phyloP scores from a whole-genome alignment of 1,140 invertebrate species.

The Drosophila quadrilineata region DNA sequence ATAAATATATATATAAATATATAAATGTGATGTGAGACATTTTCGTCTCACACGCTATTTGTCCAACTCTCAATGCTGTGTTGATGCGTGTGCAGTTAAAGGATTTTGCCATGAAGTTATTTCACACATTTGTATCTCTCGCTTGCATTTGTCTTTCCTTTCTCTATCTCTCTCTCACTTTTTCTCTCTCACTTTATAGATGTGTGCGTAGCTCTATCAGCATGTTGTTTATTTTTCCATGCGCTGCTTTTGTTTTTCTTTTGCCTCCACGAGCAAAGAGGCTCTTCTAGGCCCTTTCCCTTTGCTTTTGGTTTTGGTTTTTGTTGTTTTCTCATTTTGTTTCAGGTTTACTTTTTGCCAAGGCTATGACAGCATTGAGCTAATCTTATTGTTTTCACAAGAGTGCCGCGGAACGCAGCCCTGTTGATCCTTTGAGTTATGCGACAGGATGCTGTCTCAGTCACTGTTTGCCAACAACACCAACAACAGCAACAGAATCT shows the following conservation, averaged over 20 bases:
- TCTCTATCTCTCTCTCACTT: no score
- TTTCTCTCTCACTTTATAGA: no score
- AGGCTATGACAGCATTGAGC: constrained; percentile 61
- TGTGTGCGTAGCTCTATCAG: constrained; percentile 15
- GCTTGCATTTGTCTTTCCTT: constrained; percentile 2
- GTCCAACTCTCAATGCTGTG: constrained; percentile 64
- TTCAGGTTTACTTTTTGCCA: constrained; percentile 33
- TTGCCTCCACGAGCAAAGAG: no score
- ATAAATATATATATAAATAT: no score
- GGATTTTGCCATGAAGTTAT: constrained; percentile 65
- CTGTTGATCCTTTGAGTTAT: constrained; percentile 76
- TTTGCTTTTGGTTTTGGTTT: constrained; percentile 11
- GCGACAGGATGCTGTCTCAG: constrained; percentile 25
- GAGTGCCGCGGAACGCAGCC: constrained; percentile 46
- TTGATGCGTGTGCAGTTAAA: constrained; percentile 69
- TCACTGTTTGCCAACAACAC: constrained; percentile 57
- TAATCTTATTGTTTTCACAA: constrained; percentile 78
- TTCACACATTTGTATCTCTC: constrained; percentile 28
- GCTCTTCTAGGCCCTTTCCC: constrained; percentile 34
- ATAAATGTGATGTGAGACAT: constrained; percentile 8
- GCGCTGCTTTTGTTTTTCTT: constrained; percentile 65
- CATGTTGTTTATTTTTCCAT: constrained; percentile 72
- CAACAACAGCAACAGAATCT: not conserved
- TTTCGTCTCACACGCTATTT: constrained; percentile 61
- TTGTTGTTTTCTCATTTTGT: constrained; percentile 34